Base-by-base conservation (phyloP, 2,797 vertebrate species). In the Cyprinodon diabolis region DNA sequence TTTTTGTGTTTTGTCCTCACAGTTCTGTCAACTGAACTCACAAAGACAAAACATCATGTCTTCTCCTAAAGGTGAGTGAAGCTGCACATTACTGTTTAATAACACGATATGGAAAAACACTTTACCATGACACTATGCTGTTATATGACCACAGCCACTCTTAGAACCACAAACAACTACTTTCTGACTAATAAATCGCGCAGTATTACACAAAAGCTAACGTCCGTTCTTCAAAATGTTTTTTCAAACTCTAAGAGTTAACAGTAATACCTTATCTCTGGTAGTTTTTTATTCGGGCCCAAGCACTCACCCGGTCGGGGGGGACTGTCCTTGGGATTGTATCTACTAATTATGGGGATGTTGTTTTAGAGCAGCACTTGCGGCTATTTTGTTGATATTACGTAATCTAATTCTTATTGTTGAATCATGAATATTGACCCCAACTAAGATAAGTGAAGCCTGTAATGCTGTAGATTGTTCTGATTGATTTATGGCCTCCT, bases 41-140 rank as follows among this genome's bases (percentile, higher is more conserved):
- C 70, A 77, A 72, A 84, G 70, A 68, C 58, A 3, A 83, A 71
- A 35, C 91, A 92, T 54, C 86, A 95, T 95, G 95, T 90, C 94
- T 58, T 85, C 89, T 63, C 74, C 74, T 76, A 86, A 83, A 86
- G 94, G 95, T 95, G 71, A 82, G 91, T 40, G 30, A 9, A 68
- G 43, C 68, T 58, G 49, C 45, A 69, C 69, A 52, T 74, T 62
- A 69, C 60, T 47, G 37, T 55, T 47, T 10, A 52, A 68, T 1
- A 17, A 13, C 3, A 43, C 30, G 23, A 37, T 15, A 40, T 11
- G 74, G 30, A 70, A 40, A 74, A 47, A 45, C 30, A 68, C 66
- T 77, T 75, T 43, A 55, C 40, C 23, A 51, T 66, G 68, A 66
- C 51, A 52, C 23, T 35, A n/a, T 48, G 37, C 17, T 25, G 68